Evolutionary conservation across 2,113 vertebrate species (phyloP).

Genomic region (Holacanthus passer): DNA sequence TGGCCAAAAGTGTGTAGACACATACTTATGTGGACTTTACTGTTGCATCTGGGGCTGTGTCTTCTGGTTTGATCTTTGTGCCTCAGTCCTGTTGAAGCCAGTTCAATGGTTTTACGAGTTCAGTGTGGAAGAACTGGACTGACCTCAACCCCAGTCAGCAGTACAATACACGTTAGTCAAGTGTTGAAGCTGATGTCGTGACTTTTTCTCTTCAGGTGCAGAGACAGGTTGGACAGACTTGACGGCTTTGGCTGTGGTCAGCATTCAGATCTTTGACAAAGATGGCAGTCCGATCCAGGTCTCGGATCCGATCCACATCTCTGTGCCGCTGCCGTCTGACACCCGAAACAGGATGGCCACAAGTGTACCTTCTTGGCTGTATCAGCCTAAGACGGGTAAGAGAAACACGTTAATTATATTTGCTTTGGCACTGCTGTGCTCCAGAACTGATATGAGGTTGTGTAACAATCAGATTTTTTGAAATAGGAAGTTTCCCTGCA

Average conservation of each 20-base stretch:
- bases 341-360: slow-evolving; percentile 84
- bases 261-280: slow-evolving; percentile 89
- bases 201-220: slow-evolving; percentile 67
- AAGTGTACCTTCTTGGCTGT: slow-evolving; percentile 92
- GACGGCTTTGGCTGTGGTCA: slow-evolving; percentile 88
- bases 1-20: too few relatives aligned
- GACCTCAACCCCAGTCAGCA: too few relatives aligned
- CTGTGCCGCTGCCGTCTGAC: slow-evolving; percentile 88
- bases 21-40: too few relatives aligned
- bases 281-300: slow-evolving; percentile 87
- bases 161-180: too few relatives aligned
- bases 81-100: too few relatives aligned
- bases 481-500: background rate
- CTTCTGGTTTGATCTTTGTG: too few relatives aligned
- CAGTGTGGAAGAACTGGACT: too few relatives aligned
- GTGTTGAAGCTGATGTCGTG: background rate
- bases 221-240: slow-evolving; percentile 90
- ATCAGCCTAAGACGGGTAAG: slow-evolving; percentile 89
- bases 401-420: background rate
- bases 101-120: too few relatives aligned
- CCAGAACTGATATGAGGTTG: background rate
- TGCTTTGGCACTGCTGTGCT: background rate
- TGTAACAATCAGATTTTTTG: background rate
- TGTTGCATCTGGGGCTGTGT: too few relatives aligned
- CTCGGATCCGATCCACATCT: slow-evolving; percentile 88